Evolutionary conservation across 2,113 vertebrate genomes (phyloP), one percentile per base, ranked within the genome.

Genomic region (Neotragus pygmaeus): DNA sequence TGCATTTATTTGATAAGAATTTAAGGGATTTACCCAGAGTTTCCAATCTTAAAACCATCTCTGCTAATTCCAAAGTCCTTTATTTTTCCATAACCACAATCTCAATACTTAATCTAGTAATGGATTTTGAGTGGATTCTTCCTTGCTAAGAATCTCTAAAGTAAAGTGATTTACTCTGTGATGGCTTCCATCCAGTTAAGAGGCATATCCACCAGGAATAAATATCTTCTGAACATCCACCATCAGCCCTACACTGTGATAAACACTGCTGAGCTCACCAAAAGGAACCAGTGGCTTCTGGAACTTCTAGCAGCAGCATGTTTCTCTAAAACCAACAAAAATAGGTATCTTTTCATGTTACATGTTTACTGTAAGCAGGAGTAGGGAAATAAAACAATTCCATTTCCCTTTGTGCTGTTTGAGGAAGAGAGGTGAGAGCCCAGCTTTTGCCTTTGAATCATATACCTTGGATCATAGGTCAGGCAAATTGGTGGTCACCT

Each of bases 401-500:
- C 66, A 27, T 80, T 97, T 97, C 64, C 51, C 28, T 96, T 70
- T n/a, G 23, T 45, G 27, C 39, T 83, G 16, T 19, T 55, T 43
- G 53, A 25, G 3, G 13, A 49, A 57, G 33, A 7, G 12, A 9
- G 1, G 77, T 43, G 6, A 75, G 62, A 95, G 39, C 7, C 36
- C 64, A 70, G 47, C 33, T 87, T 58, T 85, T 91, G 36, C 12
- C 7, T 2, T 0, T 92, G 85, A 80, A 66, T 88, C 95, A 94
- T n/a, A 93, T 1, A 10, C 80, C 16, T 94, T 93, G 84, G 97
- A 9, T n/a, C 4, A 28, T 14, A 96, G 84, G 84, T 73, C 49
- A 33, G 60, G 70, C 58, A 90, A 96, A 97, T 36, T 6, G 12
- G 86, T 97, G 97, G 98, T 81, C 30, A 16, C 78, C 64, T 97